Evolutionary conservation across 2,113 vertebrate genomes (phyloP).

Genomic region (Gymnogyps californianus): DNA sequence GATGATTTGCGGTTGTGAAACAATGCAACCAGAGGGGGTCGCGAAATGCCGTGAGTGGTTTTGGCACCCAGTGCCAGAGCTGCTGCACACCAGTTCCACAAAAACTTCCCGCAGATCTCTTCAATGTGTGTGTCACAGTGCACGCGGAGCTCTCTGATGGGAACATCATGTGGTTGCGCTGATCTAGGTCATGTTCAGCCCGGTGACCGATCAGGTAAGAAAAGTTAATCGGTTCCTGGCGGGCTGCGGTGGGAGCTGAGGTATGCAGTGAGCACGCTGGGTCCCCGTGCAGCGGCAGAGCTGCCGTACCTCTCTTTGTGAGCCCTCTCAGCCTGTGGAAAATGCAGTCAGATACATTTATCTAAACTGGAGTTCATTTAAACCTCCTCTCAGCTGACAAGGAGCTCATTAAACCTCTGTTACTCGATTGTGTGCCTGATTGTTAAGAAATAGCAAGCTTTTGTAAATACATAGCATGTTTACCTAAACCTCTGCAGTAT

Average conservation of each 20-base stretch:
- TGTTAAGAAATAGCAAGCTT: not conserved
- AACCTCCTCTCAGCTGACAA: not conserved
- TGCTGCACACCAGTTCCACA: not conserved
- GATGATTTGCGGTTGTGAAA: not conserved
- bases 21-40: not conserved
- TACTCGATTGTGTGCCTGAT: not conserved
- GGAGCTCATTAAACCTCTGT: not conserved
- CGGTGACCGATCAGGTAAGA: rapidly evolving
- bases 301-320: not conserved
- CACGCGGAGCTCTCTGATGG: not conserved
- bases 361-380: not conserved
- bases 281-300: not conserved
- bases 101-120: not conserved
- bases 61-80: not conserved
- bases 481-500: not conserved
- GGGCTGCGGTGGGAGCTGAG: not conserved
- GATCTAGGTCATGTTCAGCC: not conserved
- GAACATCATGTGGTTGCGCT: not conserved
- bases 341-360: not conserved
- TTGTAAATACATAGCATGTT: not conserved
- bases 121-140: rapidly evolving
- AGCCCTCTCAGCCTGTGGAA: not conserved
- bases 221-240: not conserved
- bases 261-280: too few relatives aligned
- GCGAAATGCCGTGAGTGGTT: rapidly evolving